Evolutionary conservation across 2,888 invertebrate species (phyloP), one percentile per base, ranked within the genome.

Genomic region (Caenorhabditis panamensis): DNA sequence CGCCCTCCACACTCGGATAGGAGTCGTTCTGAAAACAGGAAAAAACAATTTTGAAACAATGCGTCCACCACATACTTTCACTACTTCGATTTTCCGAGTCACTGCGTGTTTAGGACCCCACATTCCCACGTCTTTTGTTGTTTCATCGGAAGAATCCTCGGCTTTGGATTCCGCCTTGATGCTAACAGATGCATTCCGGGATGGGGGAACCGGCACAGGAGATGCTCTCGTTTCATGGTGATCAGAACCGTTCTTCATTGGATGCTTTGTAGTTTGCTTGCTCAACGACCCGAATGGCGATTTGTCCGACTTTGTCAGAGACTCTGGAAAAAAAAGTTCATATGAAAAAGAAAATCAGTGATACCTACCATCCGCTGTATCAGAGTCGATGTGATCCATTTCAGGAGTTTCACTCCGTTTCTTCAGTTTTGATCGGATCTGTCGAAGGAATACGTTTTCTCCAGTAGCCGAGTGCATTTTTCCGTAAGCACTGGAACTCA

Each of bases 341-440:
- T 3, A 20, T 51, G 49, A 20, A 9, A 51, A 11, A 6, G 18
- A 6, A 16, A 9, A 16, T 18, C 11, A 28, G n/a, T 28, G 20
- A 18, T 6, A 6, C 58, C 36, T 31, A 80, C 72, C 76, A 61
- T 78, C 82, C 18, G 68, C 77, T 22, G 75, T 77, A 61, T 78
- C 79, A 1, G 73, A 75, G 59, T 79, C 79, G 49, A 71, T 53
- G 18, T 69, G 71, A 37, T 63, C 75, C 31, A 71, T 11, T 16
- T 80, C 75, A 6, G 69, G 64, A 1, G 75, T 62, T 6, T 80
- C 79, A 24, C 63, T 44, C 2, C 71, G 53, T 26, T 91, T 87
- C 87, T 91, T 85, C 84, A 91, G 82, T 83, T 91, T 81, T 51
- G 85, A 79, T 51, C 88, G 89, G 62, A 88, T 80, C 87, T 91